These are phyloP conservation scores for Epinephelus malabaricus DNA, from an alignment of 2,797 vertebrate species.

Conservation along the genomic window DNA sequence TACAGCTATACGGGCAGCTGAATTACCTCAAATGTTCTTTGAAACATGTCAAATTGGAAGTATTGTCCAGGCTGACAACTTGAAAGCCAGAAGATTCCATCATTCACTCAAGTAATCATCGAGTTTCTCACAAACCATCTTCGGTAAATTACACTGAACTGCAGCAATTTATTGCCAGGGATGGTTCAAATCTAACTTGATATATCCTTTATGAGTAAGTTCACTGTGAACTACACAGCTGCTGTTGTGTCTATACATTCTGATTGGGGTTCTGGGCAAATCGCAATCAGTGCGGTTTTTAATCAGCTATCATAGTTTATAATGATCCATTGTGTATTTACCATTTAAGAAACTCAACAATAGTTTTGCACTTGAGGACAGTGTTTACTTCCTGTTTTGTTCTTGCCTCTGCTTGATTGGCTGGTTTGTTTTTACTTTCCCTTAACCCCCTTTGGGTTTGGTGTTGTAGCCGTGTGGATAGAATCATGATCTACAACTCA, in stretches of 20 bases:
- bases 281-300: conserved; percentile 20
- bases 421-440: conserved; percentile 1
- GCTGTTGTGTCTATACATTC: not conserved
- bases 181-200: conserved; percentile 3
- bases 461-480: not conserved
- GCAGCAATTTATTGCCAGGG: not conserved
- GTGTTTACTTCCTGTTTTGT: not conserved
- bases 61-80: too few species aligned
- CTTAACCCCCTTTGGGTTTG: not conserved
- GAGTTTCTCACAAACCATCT: not conserved
- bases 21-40: too few species aligned
- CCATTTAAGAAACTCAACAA: not conserved
- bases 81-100: not conserved
- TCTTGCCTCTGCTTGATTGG: not conserved
- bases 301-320: conserved; percentile 4
- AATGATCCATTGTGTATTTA: conserved; percentile 8
- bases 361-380: not conserved
- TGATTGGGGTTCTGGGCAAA: conserved; percentile 15
- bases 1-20: too few species aligned
- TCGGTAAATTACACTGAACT: not conserved
- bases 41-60: too few species aligned
- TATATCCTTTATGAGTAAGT: conserved; percentile 2
- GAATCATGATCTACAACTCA: conserved; percentile 7
- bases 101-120: not conserved
- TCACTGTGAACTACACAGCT: conserved; percentile 12